Evolutionary conservation across 2,113 vertebrate species (phyloP), one percentile per base, ranked within the genome.

Genomic region (Lepus europaeus): DNA sequence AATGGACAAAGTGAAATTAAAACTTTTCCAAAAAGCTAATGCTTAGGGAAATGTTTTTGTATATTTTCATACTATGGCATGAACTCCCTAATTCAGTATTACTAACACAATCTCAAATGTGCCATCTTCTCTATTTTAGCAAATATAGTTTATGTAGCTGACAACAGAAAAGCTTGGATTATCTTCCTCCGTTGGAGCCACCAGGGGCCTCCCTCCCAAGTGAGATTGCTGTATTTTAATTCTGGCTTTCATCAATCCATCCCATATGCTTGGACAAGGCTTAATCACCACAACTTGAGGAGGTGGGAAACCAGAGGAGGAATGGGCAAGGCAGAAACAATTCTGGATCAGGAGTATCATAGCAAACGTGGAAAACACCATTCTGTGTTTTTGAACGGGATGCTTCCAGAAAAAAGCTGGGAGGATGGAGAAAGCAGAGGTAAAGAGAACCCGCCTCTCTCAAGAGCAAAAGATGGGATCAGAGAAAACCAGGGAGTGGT

Each of bases 221-320:
- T 88, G 53, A 90, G 72, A 90, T 17, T 63, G 86, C 53, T 91
- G 70, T 56, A 49, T 94, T 93, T 96, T 92, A 90, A 97, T 92
- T 92, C 79, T 95, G 74, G 70, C 36, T 86, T 31, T 96, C 70
- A 59, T 31, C 74, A 45, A 95, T 68, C 64, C 85, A 94, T 72
- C 36, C 88, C 80, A 31, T 63, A 79, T 19, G 85, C 59, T 66
- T 76, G 64, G 66, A 73, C 64, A 88, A 79, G 84, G 85, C 78
- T 95, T 85, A 86, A 79, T 92, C 80, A 82, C 56, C 53, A 11
- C 85, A 53, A 73, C 53, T 87, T 78, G 69, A 64, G n/a, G 17
- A 31, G 66, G 63, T 31, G 56, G 31, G 23, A 29, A 16, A 39
- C 17, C 6, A 80, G 70, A 56, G 33, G 53, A 84, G 23, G 51